Evolutionary conservation across 2,113 vertebrate species (phyloP), one percentile per base, ranked within the genome.

Genomic region (Phyllostomus hastatus): DNA sequence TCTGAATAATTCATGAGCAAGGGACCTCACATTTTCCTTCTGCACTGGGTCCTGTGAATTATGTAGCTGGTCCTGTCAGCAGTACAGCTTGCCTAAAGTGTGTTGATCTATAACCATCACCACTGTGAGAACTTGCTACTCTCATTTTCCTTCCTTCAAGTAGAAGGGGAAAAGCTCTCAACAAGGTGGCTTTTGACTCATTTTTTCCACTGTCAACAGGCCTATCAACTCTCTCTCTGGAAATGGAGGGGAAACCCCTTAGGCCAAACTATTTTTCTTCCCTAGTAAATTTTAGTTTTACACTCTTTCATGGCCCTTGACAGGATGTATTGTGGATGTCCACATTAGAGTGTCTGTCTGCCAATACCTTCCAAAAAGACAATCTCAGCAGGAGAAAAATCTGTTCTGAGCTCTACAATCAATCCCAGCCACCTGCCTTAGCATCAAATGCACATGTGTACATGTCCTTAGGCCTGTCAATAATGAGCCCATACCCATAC

Each of bases 1-100:
- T 79, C 59, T 90, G 73, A 86, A 81, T 80, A 92, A 93, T 59
- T 86, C 81, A 86, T 75, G 6, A 94, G 48, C 48, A 75, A 73
- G 38, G 11, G 48, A 6, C 33, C 57, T 28, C 48, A 75, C 20
- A 75, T 80, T 93, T 88, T 66, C n/a, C 61, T 48, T 88, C 69
- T 82, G 57, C 38, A 41, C 33, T 41, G 16, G 64, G 38, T 88
- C 41, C 84, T 69, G 7, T 69, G 73, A 88, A 91, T 91, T 73
- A 82, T 11, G n/a, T n/a, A 69, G 59, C 26, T 52, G 41, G 78
- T 61, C 50, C 50, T 61, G 11, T 78, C 84, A 83, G n/a, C 2
- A 83, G 33, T 50, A 50, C 17, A 70, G 8, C 43, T 93, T 64
- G 17, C 50, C 12, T 70, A 70, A 78, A 93, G 35, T 50, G 16